Percentiles rank a stretch among this genome's conserved stretches.
phyloP scores from a whole-genome alignment of 2,797 vertebrate genomes.

The Cryptoprocta ferox region DNA sequence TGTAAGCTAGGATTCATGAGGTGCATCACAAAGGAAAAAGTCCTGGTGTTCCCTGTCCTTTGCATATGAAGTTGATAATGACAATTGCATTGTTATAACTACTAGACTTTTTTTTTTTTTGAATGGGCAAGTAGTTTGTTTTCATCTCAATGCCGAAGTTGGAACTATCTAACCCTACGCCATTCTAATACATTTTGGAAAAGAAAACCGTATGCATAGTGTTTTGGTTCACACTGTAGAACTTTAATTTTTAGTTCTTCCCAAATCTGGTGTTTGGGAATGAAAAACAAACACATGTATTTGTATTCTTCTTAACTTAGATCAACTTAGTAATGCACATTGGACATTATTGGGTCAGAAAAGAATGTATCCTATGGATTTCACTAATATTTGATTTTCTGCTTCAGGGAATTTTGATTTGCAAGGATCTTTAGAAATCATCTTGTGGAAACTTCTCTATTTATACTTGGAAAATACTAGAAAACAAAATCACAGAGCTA shows the following conservation, averaged over 20 bases:
- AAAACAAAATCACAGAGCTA: conserved; percentile 12
- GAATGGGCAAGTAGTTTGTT: background rate
- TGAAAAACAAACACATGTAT: background rate
- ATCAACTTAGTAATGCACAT: background rate
- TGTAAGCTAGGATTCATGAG: background rate
- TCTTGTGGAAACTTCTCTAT: background rate
- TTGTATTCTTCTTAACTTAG: background rate
- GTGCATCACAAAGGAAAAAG: background rate
- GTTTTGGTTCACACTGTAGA: background rate
- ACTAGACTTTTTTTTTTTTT: background rate
- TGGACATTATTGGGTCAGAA: background rate
- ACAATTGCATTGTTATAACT: background rate
- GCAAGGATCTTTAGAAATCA: background rate
- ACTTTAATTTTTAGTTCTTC: background rate
- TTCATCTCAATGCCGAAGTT: background rate
- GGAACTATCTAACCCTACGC: background rate
- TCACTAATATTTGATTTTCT: background rate
- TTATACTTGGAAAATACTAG: background rate
- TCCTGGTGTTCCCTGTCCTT: background rate
- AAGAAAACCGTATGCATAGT: background rate
- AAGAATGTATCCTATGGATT: background rate
- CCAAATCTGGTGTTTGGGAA: background rate
- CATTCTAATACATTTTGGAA: background rate
- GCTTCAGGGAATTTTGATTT: background rate
- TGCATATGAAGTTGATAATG: background rate